Evolutionary conservation across 2,888 invertebrate species (phyloP).

Genomic region (Pycnomerus fuliginosus): DNA sequence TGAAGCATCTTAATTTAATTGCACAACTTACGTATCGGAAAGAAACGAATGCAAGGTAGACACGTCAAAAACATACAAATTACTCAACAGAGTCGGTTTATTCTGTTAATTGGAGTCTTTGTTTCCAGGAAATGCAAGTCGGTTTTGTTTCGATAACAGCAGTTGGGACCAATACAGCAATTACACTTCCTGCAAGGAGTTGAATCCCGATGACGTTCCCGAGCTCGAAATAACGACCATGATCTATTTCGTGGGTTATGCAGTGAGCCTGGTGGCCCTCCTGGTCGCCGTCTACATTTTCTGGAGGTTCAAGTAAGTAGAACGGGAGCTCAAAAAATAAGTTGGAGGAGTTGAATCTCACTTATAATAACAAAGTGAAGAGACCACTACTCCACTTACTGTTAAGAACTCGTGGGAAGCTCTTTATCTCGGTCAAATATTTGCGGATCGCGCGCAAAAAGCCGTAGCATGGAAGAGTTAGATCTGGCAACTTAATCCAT

Average conservation of each 20-base stretch:
- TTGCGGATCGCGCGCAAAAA: slow-evolving; percentile 2
- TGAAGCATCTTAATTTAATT: background rate
- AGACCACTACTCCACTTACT: slow-evolving; percentile 53
- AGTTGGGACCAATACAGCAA: slow-evolving; percentile 74
- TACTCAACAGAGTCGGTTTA: background rate
- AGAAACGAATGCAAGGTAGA: background rate
- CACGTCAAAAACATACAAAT: too few relatives aligned
- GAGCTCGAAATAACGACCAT: slow-evolving; percentile 67
- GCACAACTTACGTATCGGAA: background rate
- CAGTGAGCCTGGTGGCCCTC: slow-evolving; percentile 75
- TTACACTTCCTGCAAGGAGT: slow-evolving; percentile 68
- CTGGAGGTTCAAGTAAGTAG: slow-evolving; percentile 81
- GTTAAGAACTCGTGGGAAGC: slow-evolving; percentile 28
- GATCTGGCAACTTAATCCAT: slow-evolving; percentile 41
- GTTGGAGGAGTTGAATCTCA: slow-evolving; percentile 55
- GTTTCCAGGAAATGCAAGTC: slow-evolving; percentile 77
- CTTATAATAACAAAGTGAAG: slow-evolving; percentile 49
- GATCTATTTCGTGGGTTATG: slow-evolving; percentile 82
- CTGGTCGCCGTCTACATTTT: slow-evolving; percentile 80
- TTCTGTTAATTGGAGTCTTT: slow-evolving; percentile 12
- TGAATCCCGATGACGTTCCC: slow-evolving; percentile 23
- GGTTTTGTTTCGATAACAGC: slow-evolving; percentile 71
- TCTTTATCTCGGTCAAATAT: background rate
- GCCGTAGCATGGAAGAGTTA: slow-evolving; percentile 46
- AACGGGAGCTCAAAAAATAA: slow-evolving; percentile 34